Evolutionary conservation across 1,140 invertebrate genomes (phyloP), one percentile per base, ranked within the genome.

Genomic region (Pomacea maculata): DNA sequence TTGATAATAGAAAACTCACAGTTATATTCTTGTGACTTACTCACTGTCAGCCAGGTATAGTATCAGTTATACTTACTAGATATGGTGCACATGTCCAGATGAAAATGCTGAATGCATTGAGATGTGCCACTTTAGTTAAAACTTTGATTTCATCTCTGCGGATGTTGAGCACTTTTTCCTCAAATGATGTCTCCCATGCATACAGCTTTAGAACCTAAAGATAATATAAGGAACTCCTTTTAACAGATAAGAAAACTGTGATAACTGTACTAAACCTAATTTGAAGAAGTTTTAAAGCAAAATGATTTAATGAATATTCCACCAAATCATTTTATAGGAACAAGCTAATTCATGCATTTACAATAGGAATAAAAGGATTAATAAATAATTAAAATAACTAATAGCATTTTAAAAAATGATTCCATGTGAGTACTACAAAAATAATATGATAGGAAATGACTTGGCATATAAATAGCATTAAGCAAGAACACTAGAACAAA

Each of bases 21-120:
- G 4, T 14, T 21, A 25, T 19, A n/a, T 15, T n/a, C 9, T 15
- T 34, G 34, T 54, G 45, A 15, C 14, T n/a, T 54, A 25, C 11
- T 25, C 64, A 12, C n/a, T 78, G 10, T 78, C 34, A 65, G 1
- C 6, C 29, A 19, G 55, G 57, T n/a, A 19, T 10, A 34, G 8
- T 17, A 1, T 61, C 57, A 61, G 57, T 14, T 61, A 4, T 9
- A 83, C 82, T 86, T 75, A 90, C 89, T 71, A 99, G 93, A 92
- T 98, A 98, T 19, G 97, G 97, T 17, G 97, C 96, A 92, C 96
- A 98, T 1, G 96, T 96, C 96, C 97, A 98, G 83, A 97, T 95
- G 90, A 98, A 97, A 64, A 96, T 96, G n/a, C 96, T 97, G 25
- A 94, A 94, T 25, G 91, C 89, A 79, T 88, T 90, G 6, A 93